Evolutionary conservation across 2,113 vertebrate genomes (phyloP), one percentile per base, ranked within the genome.

Genomic region (Ageneiosus marmoratus): DNA sequence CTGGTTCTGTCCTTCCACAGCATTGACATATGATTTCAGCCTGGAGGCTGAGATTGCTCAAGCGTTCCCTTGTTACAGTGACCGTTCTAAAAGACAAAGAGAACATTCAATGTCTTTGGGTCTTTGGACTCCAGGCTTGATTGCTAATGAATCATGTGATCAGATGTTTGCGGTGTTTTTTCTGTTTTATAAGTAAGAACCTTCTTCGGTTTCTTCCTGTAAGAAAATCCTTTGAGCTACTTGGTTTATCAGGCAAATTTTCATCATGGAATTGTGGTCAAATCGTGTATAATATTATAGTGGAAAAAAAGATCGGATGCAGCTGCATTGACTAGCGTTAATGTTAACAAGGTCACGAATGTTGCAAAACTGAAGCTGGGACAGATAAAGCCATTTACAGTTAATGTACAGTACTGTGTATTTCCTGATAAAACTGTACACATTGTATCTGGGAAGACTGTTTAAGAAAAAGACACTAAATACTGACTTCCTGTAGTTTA

Each of bases 1-100:
- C 74, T 13, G 69, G 67, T 79, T 84, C 77, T 53, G 72, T 65
- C 72, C 63, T 84, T 70, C 27, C 44, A 77, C 44, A 62, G 34
- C 75, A 62, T 8, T 79, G 69, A 58, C 80, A 75, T 62, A 84
- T 51, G 77, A 82, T 84, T 79, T 82, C 53, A 58, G 62, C 56
- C 67, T 20, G n/a, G 75, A 79, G 79, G 83, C 65, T 41, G 37
- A 46, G 79, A 72, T 79, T 82, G 69, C 72, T 82, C 48, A 73
- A 62, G 69, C 53, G 44, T 44, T 34, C 73, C 34, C 73, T 32
- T 37, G 75, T 83, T 55, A 55, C 50, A 55, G 29, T 69, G 46
- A 60, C 72, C 44, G 67, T 55, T 63, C 41, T 63, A 65, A 51
- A 65, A 58, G 56, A 56, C 75, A n/a, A n/a, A 70, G 32, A 70